phyloP scores from a whole-genome alignment of 2,888 invertebrate genomes.

The Leptinotarsa rubiginosa region DNA sequence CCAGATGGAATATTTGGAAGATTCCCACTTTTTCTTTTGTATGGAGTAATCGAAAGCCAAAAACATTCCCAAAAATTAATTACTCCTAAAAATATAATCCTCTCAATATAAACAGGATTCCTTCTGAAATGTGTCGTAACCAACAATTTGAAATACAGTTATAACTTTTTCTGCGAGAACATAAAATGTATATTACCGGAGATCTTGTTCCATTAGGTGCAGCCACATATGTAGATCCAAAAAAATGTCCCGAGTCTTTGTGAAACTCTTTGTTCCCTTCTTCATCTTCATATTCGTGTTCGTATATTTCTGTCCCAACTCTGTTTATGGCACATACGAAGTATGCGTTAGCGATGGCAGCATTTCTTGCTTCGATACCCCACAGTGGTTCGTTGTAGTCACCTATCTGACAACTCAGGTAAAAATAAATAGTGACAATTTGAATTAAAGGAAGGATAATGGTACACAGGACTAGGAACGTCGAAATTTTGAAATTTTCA shows the following conservation, averaged over 20 bases:
- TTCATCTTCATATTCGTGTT: slow-evolving; percentile 85
- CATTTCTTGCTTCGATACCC: slow-evolving; percentile 94
- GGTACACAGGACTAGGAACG: no score
- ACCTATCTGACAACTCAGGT: slow-evolving; percentile 55
- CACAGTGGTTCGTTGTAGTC: slow-evolving; percentile 90
- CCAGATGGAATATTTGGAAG: no score
- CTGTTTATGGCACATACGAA: slow-evolving; percentile 94
- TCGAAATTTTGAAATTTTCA: no score
- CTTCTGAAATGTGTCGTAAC: no score
- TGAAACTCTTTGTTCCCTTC: slow-evolving; percentile 77
- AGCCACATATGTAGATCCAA: slow-evolving; percentile 94
- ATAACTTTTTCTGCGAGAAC: not conserved
- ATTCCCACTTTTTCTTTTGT: no score
- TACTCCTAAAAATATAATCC: no score
- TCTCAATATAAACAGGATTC: no score
- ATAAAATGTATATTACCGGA: slow-evolving; percentile 70
- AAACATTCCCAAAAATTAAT: no score
- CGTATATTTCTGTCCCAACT: slow-evolving; percentile 89
- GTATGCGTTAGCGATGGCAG: slow-evolving; percentile 95
- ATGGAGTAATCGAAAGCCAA: no score
- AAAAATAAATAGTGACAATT: not conserved
- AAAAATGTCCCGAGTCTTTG: slow-evolving; percentile 90
- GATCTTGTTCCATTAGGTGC: slow-evolving; percentile 94
- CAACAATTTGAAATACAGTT: no score
- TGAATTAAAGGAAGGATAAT: no score